phyloP scores from a whole-genome alignment of 2,888 invertebrate genomes.

The Exephanes ischioxanthus region DNA sequence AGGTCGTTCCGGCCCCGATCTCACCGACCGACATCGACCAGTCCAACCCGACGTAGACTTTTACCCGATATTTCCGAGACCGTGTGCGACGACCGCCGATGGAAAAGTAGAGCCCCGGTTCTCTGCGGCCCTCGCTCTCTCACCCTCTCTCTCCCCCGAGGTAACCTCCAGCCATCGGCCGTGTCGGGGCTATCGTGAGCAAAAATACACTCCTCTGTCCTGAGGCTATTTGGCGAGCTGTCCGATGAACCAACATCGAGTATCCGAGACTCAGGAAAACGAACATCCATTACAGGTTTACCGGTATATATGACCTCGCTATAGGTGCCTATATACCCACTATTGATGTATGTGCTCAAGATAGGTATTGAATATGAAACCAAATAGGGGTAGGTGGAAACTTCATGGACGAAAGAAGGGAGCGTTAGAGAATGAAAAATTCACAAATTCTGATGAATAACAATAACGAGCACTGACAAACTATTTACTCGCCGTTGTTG shows the following conservation, averaged over 20 bases:
- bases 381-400: constrained; percentile 4
- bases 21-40: constrained; percentile 28
- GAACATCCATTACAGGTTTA: constrained; percentile 67
- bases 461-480: background rate
- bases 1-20: constrained; percentile 12
- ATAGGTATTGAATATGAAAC: constrained; percentile 43
- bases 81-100: constrained; percentile 39
- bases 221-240: constrained; percentile 72
- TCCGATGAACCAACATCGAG: constrained; percentile 72
- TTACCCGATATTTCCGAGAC: constrained; percentile 56
- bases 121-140: constrained; percentile 14
- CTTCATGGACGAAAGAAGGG: background rate
- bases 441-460: background rate
- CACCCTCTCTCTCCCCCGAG: background rate
- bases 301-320: constrained; percentile 38
- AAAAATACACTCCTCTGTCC: constrained; percentile 66
- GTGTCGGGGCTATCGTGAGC: constrained; percentile 51
- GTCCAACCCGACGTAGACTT: constrained; percentile 45
- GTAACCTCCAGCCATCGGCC: background rate
- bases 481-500: background rate
- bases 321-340: constrained; percentile 4
- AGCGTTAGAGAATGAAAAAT: background rate
- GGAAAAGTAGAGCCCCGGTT: constrained; percentile 42
- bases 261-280: constrained; percentile 62
- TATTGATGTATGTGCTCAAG: constrained; percentile 37